Base-by-base conservation (phyloP, 2,797 vertebrate genomes). In the Protonibea diacanthus region DNA sequence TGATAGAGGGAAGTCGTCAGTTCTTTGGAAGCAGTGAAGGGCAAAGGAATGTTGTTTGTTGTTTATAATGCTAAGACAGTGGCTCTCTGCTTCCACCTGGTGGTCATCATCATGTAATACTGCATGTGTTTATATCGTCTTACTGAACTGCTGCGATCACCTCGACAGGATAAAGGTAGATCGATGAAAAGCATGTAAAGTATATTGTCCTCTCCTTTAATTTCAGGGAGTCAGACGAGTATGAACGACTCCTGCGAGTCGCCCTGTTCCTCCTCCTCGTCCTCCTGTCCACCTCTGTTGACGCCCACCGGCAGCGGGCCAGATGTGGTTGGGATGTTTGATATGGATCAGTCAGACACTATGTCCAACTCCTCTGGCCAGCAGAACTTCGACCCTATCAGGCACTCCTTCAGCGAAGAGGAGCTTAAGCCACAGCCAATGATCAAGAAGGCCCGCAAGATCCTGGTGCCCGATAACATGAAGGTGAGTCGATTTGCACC, bases 351-450 rank as follows among this genome's bases (percentile, higher is more conserved):
- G 0, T 94, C 96, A 0, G 97, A 97, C 85, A 93, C 96, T 0
- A 90, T 96, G 89, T 97, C 97, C 80, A 96, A 87, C 76, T 88
- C 94, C 74, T 95, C 96, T 0, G 95, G 94, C 55, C 96, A 97
- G 74, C 96, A 95, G 58, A 95, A 94, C 56, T 97, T 94, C 53
- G 97, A 98, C 90, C 97, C 96, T 23, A 93, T 96, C 75, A 95
- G 95, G 74, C 96, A 96, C 71, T 94, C 96, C 12, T 97, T 98
- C 89, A 97, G 95, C 0, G 97, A 97, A 44, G 96, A 97, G 48
- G 97, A 98, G 66, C 95, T 98, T 33, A 97, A 97, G 72, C 97
- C 97, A 2, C 97, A 98, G 90, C 97, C 97, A 6, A 97, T 98
- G 95, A 97, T 97, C 94, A 98, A 98, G 92, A 98, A 98, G 91